phyloP scores from a whole-genome alignment of 2,113 vertebrate genomes.

The Scolopax mira region DNA sequence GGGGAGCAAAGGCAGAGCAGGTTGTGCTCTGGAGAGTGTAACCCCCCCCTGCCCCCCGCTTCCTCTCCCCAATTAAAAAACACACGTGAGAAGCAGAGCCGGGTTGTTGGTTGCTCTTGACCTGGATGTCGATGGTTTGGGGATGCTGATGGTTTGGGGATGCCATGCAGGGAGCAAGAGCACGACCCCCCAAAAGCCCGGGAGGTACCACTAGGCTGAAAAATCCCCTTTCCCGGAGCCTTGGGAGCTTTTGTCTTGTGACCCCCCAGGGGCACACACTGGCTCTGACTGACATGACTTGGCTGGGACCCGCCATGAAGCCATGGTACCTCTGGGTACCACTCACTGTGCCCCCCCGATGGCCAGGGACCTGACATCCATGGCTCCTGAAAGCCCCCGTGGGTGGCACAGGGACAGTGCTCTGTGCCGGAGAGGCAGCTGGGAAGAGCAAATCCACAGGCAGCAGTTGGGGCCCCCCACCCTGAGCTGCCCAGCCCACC shows the following conservation, averaged over 20 bases:
- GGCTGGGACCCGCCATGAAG: rapidly evolving
- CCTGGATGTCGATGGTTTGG: background rate
- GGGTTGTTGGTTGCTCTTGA: background rate
- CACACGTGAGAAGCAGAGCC: background rate
- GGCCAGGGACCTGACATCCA: no score
- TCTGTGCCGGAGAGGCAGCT: background rate
- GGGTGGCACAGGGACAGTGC: background rate
- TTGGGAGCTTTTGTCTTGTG: background rate
- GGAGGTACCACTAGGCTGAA: background rate
- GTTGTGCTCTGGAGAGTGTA: constrained; percentile 64
- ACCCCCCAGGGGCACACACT: background rate
- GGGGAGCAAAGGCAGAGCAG: constrained; percentile 64
- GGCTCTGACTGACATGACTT: background rate
- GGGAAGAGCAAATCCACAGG: background rate
- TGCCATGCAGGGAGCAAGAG: background rate
- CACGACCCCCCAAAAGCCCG: background rate
- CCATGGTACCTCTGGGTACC: rapidly evolving
- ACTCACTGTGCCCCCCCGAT: rapidly evolving
- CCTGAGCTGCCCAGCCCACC: background rate
- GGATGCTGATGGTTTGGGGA: background rate
- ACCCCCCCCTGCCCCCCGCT: background rate
- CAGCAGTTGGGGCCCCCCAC: background rate
- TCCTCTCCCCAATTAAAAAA: background rate
- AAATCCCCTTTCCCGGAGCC: background rate
- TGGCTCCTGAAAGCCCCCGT: rapidly evolving